Evolutionary conservation across 2,113 vertebrate species (phyloP), one percentile per base, ranked within the genome.

Genomic region (Oostethus manadensis): DNA sequence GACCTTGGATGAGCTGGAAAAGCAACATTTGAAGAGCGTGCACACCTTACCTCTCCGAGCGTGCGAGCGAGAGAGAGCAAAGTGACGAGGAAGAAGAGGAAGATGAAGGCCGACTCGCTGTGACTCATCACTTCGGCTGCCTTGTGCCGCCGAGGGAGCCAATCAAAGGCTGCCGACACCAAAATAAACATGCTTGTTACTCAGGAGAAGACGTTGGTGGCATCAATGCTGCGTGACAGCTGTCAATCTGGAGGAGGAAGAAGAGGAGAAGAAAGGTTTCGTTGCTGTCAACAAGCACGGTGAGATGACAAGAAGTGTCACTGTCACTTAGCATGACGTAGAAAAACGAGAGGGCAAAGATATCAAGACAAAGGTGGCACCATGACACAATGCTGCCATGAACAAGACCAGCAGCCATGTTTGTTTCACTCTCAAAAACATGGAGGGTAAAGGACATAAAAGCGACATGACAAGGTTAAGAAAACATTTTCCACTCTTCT

Each of bases 81-180:
- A 17, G 16, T 46, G 20, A 33, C 15, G 50, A 33, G 29, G 23
- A 8, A 51, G 49, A 14, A 23, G 23, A 26, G 50, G 14, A 54
- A 54, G 51, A 54, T 54, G 51, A 54, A 54, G 51, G 29, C n/a
- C 29, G 18, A 54, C 9, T 33, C 15, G 14, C 10, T 13, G 50
- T 51, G 23, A 51, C 50, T 54, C 51, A 35, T 54, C 51, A n/a
- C 29, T 54, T 51, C 33, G 51, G 51, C 29, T 54, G 51, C 51
- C 29, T 7, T 4, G n/a, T 54, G 29, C 29, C 51, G 29, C 51
- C 10, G 29, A 38, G 17, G 15, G 51, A 54, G n/a, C 10, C 51
- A 18, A 54, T 35, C 17, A 14, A n/a, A 54, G 17, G 29, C 51
- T n/a, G 51, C 17, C 4, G 11, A 35, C 33, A 35, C 33, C 51